Evolutionary conservation across 2,888 invertebrate genomes (phyloP), one percentile per base, ranked within the genome.

Genomic region (Cryptus armator): DNA sequence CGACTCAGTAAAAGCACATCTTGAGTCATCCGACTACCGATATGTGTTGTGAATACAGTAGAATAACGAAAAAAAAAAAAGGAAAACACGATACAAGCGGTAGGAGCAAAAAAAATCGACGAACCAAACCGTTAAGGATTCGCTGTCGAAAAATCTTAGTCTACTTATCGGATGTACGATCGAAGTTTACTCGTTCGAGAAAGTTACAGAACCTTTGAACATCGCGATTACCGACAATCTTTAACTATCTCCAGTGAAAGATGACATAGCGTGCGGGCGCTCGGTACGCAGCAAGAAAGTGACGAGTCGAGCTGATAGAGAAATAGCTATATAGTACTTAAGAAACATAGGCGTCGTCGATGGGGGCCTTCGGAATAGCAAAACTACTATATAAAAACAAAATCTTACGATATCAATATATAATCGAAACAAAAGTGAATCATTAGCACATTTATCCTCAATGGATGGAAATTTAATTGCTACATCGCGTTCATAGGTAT

Each of bases 311-410:
- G 1, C 29, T 10, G 29, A 59, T 3, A 59, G 59, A 53, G 51
- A 72, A 64, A 70, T 46, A 64, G 62, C 10, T 24, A 3, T 24
- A 24, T 62, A 37, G 74, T 56, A 66, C 64, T 59, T 46, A 56
- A 83, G 46, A 70, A 32, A 70, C 75, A 83, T 70, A 37, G 75
- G 79, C 83, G 79, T 83, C 51, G 79, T 56, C 56, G 56, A 24
- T 24, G 56, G 1, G 12, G 56, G 56, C 10, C 24, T 24, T 24
- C 3, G 56, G 16, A 56, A 24, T 3, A 10, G 24, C 56, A 24
- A 3, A 56, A 24, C 56, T 9, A 56, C 56, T 9, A 9, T 56
- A 19, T 51, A 24, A 7, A 56, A 16, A n/a, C 51, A 7, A n/a
- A 9, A 51, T 6, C 16, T 24, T 24, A 24, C 24, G 2, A 24